Evolutionary conservation across 2,797 vertebrate genomes (phyloP), one percentile per base, ranked within the genome.

Genomic region (Lepilemur septentrionalis): DNA sequence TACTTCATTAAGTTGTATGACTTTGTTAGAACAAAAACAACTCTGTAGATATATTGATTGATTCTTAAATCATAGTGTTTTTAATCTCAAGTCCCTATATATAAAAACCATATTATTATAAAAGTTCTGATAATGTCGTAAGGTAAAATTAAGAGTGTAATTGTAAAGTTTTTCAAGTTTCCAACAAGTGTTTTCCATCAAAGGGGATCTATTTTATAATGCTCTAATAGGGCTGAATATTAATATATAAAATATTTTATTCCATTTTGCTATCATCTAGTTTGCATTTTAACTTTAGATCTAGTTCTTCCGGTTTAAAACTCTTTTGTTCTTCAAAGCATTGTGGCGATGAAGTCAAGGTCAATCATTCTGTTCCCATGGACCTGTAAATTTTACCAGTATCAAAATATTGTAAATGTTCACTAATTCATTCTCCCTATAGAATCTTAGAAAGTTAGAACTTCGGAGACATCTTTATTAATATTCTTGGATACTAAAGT

Each of bases 21-120:
- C n/a, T 96, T 86, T 89, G 23, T 69, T 87, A 72, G 32, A 63
- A 89, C 32, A 72, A 78, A 89, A 75, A 30, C 7, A 80, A 43
- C 18, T 91, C 35, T 50, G 2, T 65, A 59, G 52, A 25, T 75
- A 85, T 80, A 78, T 84, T 55, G 23, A 63, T 79, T 72, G 38
- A 91, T 94, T 97, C 91, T 92, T 91, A 96, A 61, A 41, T 4
- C 50, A 4, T 12, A 41, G 7, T 52, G 20, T 13, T 94, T 61
- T 97, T 97, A 7, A 73, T 96, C 50, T 89, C 50, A 94, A 92
- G 28, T 9, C 13, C 15, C 76, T 65, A 18, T 65, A 65, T 67
- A 1, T 70, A 30, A 22, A 79, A 78, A 69, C 48, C 0, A 2
- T 80, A 79, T n/a, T 23, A 6, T 75, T 57, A 2, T 69, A 67